Evolutionary conservation across 2,888 invertebrate genomes (phyloP), one percentile per base, ranked within the genome.

Genomic region (Polylopha cassiicola): DNA sequence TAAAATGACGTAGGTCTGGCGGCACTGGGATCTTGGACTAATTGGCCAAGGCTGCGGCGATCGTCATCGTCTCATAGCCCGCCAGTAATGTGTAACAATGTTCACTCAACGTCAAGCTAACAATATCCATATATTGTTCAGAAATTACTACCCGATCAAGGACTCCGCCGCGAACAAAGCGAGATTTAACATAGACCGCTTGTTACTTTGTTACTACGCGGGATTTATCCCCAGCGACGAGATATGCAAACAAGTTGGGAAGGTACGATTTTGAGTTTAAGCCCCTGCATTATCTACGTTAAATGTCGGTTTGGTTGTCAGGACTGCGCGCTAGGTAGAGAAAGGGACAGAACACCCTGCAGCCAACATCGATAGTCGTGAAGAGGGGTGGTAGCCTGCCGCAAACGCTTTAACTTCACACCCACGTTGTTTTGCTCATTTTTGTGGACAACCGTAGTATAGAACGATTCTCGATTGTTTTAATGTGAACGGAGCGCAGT

Each of bases 81-180:
- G 64, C 57, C 62, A n/a, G 69, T 67, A 67, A 70, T 72, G 58
- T 72, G 73, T 67, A 75, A 78, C 77, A 78, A 78, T 75, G 74
- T 72, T 62, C 59, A 58, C 58, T 71, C 72, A 74, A 76, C 73
- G 75, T 70, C 73, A 72, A 66, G 53, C 58, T 55, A 48, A 43
- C 43, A 52, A 51, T 56, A 53, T 51, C 56, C 53, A 50, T 50
- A 53, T 42, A 50, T 47, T 15, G 24, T 34, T 34, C 34, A 13
- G 13, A 21, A 36, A 41, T 24, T 30, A 41, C 4, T 8, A 7
- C 16, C n/a, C n/a, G n/a, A n/a, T n/a, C n/a, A n/a, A n/a, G n/a
- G n/a, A n/a, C n/a, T n/a, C n/a, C n/a, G n/a, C 33, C 14, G 7
- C 14, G 11, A 18, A 24, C 13, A 34, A 39, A 34, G 16, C 21